Evolutionary conservation across 2,888 invertebrate genomes (phyloP).

Genomic region (Nasonovia ribisnigri): DNA sequence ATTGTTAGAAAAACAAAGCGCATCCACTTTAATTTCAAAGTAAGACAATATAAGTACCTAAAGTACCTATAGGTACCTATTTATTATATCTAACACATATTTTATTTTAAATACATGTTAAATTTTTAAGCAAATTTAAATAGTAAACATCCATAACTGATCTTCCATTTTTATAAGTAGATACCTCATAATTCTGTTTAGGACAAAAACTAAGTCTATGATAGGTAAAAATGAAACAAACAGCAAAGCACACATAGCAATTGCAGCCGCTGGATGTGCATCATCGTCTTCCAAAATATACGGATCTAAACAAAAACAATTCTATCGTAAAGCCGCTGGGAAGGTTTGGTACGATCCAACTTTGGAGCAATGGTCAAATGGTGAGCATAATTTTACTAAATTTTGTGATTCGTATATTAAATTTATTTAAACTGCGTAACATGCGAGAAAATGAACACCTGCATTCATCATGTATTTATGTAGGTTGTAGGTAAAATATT

Average conservation of each 20-base stretch:
- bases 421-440: background rate
- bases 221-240: background rate
- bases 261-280: conserved; percentile 43
- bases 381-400: background rate
- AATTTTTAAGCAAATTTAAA: background rate
- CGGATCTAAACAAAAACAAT: background rate
- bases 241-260: conserved; percentile 7
- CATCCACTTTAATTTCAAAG: conserved; percentile 8
- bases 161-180: background rate
- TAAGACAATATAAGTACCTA: background rate
- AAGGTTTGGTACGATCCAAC: conserved; percentile 53
- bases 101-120: background rate
- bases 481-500: background rate
- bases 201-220: conserved; percentile 3
- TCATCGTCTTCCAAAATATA: conserved; percentile 29
- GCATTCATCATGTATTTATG: background rate
- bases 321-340: conserved; percentile 27
- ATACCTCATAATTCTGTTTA: background rate
- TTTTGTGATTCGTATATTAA: background rate
- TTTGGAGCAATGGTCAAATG: conserved; percentile 33
- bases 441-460: background rate
- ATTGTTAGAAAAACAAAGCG: background rate
- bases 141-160: background rate
- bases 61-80: background rate
- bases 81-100: background rate